A percentile compares a stretch with the other conserved stretches of the same genome.
Evolutionary conservation across 2,797 vertebrate genomes (phyloP).

Genomic region (Chaunax sp.): DNA sequence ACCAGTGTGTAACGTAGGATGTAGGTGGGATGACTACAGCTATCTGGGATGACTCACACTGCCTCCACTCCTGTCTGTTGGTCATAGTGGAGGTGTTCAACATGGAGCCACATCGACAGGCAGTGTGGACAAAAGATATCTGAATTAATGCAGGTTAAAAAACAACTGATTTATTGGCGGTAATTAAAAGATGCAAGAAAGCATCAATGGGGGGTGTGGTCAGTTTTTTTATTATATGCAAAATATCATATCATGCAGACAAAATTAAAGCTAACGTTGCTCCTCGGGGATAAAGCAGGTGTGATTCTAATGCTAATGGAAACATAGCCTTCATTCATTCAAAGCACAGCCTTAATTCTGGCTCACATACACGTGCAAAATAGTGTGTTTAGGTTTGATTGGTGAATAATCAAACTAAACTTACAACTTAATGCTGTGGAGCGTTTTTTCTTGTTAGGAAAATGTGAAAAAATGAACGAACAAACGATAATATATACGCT

Average conservation of each 20-base stretch:
- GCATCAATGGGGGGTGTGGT: conserved; percentile 52
- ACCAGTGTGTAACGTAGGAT: conserved; percentile 51
- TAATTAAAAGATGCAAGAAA: conserved; percentile 47
- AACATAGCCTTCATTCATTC: conserved; percentile 3
- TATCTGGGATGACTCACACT: conserved; percentile 72
- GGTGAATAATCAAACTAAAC: background rate
- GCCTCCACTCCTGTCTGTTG: conserved; percentile 68
- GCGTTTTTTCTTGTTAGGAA: conserved; percentile 24
- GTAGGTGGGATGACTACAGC: conserved; percentile 71
- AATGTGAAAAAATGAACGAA: background rate
- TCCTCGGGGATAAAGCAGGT: conserved; percentile 11
- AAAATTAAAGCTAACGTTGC: conserved; percentile 34
- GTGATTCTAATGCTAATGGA: conserved; percentile 14
- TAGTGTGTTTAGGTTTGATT: too few relatives aligned
- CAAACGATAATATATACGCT: background rate
- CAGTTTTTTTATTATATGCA: conserved; percentile 31
- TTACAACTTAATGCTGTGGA: background rate
- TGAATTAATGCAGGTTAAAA: conserved; percentile 24
- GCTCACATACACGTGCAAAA: too few relatives aligned
- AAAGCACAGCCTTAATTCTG: too few relatives aligned
- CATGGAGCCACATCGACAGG: conserved; percentile 27
- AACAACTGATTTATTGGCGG: conserved; percentile 17
- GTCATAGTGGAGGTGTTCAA: conserved; percentile 53
- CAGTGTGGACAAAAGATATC: conserved; percentile 10
- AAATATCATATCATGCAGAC: conserved; percentile 26